These are phyloP conservation scores for Scomber japonicus DNA, from an alignment of 2,113 vertebrate species.

Conservation along the genomic window DNA sequence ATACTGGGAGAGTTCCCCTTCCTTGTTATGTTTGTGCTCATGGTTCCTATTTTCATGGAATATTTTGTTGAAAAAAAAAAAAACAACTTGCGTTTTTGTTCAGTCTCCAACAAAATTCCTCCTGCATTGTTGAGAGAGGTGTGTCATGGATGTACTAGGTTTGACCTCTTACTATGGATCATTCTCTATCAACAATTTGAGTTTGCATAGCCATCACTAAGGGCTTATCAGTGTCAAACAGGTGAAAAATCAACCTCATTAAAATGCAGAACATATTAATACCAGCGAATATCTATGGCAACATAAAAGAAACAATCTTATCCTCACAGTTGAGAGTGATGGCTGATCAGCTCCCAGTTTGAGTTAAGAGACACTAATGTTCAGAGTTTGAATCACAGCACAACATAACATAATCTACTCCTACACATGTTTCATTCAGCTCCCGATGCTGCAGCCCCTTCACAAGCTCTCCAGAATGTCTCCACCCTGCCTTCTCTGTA, in stretches of 20 bases:
- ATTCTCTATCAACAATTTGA: background rate
- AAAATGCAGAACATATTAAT: conserved; percentile 11
- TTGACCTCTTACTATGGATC: background rate
- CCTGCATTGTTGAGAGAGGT: conserved; percentile 51
- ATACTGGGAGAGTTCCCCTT: conserved; percentile 32
- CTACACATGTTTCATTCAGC: conserved; percentile 55
- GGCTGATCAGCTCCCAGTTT: conserved; percentile 24
- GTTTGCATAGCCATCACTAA: background rate
- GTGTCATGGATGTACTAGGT: conserved; percentile 16
- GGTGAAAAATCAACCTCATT: background rate
- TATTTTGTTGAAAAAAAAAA: conserved; percentile 34
- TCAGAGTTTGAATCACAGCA: conserved; percentile 7
- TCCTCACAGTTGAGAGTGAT: background rate
- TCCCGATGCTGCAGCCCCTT: conserved; percentile 32
- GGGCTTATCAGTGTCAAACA: background rate
- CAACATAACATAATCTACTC: conserved; percentile 48
- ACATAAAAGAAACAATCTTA: background rate
- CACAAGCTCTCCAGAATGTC: conserved; percentile 30
- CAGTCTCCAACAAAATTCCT: conserved; percentile 49
- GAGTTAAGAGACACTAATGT: conserved; percentile 7
- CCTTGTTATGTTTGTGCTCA: conserved; percentile 38
- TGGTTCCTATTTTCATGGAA: conserved; percentile 43
- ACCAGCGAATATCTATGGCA: background rate
- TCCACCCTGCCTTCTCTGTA: conserved; percentile 52
- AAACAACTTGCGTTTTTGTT: conserved; percentile 24